Conservation (phyloP, 2,888 invertebrate genomes). For the Heteropelma amictum region DNA sequence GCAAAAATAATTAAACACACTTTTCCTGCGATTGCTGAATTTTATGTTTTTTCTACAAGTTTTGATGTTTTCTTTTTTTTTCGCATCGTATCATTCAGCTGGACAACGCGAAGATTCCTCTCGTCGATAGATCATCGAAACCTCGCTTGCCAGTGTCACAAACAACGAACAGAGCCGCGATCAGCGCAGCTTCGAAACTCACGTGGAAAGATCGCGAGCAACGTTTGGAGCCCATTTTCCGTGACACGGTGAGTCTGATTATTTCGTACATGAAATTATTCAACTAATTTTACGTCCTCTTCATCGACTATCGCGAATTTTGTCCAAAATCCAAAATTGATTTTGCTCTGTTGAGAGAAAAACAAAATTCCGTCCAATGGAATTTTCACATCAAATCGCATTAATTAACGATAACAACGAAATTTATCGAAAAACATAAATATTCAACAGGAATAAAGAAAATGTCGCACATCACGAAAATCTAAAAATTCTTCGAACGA, state of each 20-base stretch:
- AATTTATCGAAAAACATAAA: too few species aligned
- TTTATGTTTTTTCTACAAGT: neutral
- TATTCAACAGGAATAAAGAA: too few species aligned
- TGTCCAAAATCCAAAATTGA: too few species aligned
- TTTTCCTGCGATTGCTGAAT: neutral
- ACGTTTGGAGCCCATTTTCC: conserved; percentile 72
- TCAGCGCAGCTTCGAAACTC: conserved; percentile 52
- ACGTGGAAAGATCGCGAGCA: conserved; percentile 69
- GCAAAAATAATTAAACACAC: neutral
- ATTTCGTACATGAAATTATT: neutral
- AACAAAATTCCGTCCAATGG: neutral
- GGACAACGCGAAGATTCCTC: conserved; percentile 68
- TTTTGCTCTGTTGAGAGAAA: neutral
- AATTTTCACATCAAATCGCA: too few species aligned
- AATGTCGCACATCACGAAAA: too few species aligned
- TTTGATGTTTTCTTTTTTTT: conserved; percentile 2
- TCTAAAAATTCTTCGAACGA: too few species aligned
- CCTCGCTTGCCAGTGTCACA: conserved; percentile 58
- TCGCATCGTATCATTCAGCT: conserved; percentile 54
- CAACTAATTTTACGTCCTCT: too few species aligned
- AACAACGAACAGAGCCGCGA: conserved; percentile 55
- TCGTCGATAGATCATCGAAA: conserved; percentile 72
- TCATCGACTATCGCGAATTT: neutral
- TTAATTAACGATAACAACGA: too few species aligned
- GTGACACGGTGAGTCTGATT: conserved; percentile 65